Evolutionary conservation across 2,113 vertebrate genomes (phyloP).

Genomic region (Caretta caretta): DNA sequence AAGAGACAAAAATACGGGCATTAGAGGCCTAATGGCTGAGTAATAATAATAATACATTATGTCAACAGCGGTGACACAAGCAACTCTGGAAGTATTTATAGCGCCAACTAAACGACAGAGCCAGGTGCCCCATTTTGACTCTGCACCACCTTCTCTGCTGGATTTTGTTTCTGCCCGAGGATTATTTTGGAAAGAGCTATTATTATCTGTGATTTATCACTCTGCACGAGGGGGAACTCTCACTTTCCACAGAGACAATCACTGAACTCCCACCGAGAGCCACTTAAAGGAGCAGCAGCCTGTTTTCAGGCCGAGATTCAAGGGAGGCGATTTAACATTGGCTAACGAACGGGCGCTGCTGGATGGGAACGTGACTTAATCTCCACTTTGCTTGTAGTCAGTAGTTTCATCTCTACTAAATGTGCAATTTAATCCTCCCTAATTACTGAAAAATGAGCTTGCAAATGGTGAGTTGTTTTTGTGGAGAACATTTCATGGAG

Average conservation of each 20-base stretch:
- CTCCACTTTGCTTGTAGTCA: not conserved
- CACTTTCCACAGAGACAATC: slow-evolving; percentile 76
- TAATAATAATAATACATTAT: not conserved
- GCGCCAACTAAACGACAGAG: slow-evolving; percentile 51
- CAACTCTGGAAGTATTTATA: slow-evolving; percentile 36
- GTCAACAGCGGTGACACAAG: slow-evolving; percentile 38
- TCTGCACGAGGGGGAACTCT: slow-evolving; percentile 76
- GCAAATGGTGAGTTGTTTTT: not conserved
- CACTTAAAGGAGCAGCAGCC: slow-evolving; percentile 70
- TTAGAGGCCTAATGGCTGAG: not conserved
- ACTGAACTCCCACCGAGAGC: slow-evolving; percentile 66
- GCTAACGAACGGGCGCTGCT: not conserved
- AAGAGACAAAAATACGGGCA: not conserved
- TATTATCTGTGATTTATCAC: slow-evolving; percentile 80
- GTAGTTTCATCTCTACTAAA: not conserved
- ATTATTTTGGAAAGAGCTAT: slow-evolving; percentile 83
- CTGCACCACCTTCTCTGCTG: slow-evolving; percentile 72
- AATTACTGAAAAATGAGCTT: not conserved
- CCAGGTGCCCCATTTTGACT: slow-evolving; percentile 72
- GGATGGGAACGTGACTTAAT: not conserved
- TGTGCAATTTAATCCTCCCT: not conserved
- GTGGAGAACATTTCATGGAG: not conserved
- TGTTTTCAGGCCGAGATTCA: slow-evolving; percentile 46
- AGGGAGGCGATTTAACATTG: not conserved
- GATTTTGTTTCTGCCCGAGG: slow-evolving; percentile 77